Conservation (phyloP, 2,888 invertebrate species). For the Xylota sylvarum region DNA sequence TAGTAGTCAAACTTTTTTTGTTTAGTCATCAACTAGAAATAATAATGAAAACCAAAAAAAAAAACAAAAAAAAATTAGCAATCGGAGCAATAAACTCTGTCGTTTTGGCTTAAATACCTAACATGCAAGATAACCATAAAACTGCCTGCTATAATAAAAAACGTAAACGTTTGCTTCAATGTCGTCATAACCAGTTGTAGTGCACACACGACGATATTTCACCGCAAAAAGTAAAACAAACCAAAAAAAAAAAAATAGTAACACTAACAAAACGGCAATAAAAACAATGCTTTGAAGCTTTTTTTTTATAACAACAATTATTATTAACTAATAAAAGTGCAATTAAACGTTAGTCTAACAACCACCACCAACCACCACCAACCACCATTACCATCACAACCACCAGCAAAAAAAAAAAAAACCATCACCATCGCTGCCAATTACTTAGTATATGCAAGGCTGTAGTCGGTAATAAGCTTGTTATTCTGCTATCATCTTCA, state of each 20-base stretch:
- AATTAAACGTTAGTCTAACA: slow-evolving; percentile 63
- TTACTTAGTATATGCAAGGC: slow-evolving; percentile 8
- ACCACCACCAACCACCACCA: slow-evolving; percentile 46
- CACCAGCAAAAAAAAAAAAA: slow-evolving; percentile 24
- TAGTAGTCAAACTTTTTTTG: slow-evolving; percentile 80
- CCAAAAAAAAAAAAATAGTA: slow-evolving; percentile 9
- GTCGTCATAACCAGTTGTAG: slow-evolving; percentile 65
- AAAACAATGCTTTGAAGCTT: slow-evolving; percentile 36
- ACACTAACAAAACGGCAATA: slow-evolving; percentile 29
- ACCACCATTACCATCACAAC: slow-evolving; percentile 40
- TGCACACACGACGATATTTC: slow-evolving; percentile 26
- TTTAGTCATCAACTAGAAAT: slow-evolving; percentile 78
- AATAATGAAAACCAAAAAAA: slow-evolving; percentile 44
- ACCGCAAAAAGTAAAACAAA: slow-evolving; percentile 35
- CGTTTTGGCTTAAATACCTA: slow-evolving; percentile 60
- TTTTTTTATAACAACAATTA: slow-evolving; percentile 23
- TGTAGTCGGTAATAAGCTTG: slow-evolving; percentile 64
- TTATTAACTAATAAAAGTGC: slow-evolving; percentile 65
- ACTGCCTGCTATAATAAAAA: slow-evolving; percentile 19
- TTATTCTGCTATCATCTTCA: slow-evolving; percentile 49
- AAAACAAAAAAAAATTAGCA: slow-evolving; percentile 61
- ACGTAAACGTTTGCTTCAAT: slow-evolving; percentile 75
- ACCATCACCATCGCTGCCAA: slow-evolving; percentile 35
- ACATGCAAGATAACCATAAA: slow-evolving; percentile 70
- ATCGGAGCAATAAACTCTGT: slow-evolving; percentile 40